Percentiles rank a stretch among this genome's conserved stretches.
Evolutionary conservation across 1,140 invertebrate genomes (phyloP).

Genomic region (Branchinecta lynchi): DNA sequence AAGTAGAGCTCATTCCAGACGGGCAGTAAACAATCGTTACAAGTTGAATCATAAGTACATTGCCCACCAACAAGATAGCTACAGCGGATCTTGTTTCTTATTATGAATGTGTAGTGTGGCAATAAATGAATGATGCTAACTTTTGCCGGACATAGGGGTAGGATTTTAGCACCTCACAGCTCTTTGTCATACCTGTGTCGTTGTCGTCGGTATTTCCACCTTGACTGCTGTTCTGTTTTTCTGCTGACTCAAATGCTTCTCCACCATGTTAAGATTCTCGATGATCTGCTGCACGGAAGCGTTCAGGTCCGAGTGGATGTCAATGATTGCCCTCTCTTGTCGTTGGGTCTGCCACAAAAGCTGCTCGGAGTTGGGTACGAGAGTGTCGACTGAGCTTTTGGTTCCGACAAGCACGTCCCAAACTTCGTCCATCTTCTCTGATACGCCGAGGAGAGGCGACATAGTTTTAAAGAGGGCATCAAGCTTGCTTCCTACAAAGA

Average conservation of each 20-base stretch:
- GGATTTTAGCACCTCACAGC: constrained; percentile 13
- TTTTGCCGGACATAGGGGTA: constrained; percentile 22
- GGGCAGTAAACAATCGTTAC: too few relatives aligned
- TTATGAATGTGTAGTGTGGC: too few relatives aligned
- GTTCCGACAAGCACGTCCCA: constrained; percentile 74
- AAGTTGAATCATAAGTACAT: too few relatives aligned
- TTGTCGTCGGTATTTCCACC: constrained; percentile 1
- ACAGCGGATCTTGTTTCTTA: too few relatives aligned
- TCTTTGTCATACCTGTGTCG: constrained; percentile 6
- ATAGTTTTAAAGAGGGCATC: constrained; percentile 59
- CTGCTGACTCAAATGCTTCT: constrained; percentile 46
- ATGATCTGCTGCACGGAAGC: constrained; percentile 71
- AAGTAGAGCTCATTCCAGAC: too few relatives aligned
- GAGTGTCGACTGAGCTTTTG: constrained; percentile 63
- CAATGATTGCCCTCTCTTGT: constrained; percentile 67
- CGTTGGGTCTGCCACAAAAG: constrained; percentile 65
- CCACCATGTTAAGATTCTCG: constrained; percentile 65
- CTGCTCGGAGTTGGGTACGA: constrained; percentile 68
- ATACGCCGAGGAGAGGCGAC: constrained; percentile 61
- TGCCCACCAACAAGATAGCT: too few relatives aligned
- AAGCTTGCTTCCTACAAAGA: constrained; percentile 42
- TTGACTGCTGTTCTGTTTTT: constrained; percentile 21
- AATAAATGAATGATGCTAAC: too few relatives aligned
- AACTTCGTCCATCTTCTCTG: constrained; percentile 74
- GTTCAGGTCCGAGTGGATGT: constrained; percentile 65